These are phyloP conservation scores for Sarcophaga subvicina DNA, from an alignment of 2,888 invertebrate species.

Conservation along the genomic window DNA sequence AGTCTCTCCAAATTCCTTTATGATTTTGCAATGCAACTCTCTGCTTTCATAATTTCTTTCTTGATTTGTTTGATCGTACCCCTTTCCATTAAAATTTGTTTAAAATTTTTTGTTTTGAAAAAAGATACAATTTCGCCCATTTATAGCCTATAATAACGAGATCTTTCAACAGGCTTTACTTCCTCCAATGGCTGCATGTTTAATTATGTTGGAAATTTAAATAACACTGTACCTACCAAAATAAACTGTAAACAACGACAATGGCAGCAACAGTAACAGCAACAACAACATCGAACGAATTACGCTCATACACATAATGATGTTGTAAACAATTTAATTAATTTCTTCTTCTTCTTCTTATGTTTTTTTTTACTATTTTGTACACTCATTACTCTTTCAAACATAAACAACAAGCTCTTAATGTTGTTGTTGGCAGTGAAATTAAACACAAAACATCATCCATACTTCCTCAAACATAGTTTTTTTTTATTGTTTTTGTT, in stretches of 20 bases:
- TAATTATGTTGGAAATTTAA: constrained; percentile 41
- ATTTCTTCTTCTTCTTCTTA: constrained; percentile 23
- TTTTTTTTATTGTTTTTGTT: no score
- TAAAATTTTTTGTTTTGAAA: no score
- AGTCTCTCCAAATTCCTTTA: no score
- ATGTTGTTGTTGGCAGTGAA: constrained; percentile 7
- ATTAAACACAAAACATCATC: constrained; percentile 1
- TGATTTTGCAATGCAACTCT: no score
- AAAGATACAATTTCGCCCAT: no score
- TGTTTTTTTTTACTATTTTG: constrained; percentile 22
- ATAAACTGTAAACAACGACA: no score
- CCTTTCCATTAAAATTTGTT: no score
- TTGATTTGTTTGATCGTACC: no score
- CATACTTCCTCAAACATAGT: not conserved
- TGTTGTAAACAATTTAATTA: constrained; percentile 57
- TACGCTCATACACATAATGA: constrained; percentile 3
- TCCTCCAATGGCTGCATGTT: not conserved
- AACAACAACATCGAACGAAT: not conserved
- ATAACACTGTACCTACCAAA: constrained; percentile 3
- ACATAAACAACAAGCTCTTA: not conserved
- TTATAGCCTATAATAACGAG: no score
- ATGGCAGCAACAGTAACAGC: constrained; percentile 1
- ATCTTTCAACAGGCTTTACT: not conserved
- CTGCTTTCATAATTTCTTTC: no score
- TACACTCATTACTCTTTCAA: not conserved